Conservation (phyloP, 92 coral and sea anemone genomes). For the Diadumene lineata region DNA sequence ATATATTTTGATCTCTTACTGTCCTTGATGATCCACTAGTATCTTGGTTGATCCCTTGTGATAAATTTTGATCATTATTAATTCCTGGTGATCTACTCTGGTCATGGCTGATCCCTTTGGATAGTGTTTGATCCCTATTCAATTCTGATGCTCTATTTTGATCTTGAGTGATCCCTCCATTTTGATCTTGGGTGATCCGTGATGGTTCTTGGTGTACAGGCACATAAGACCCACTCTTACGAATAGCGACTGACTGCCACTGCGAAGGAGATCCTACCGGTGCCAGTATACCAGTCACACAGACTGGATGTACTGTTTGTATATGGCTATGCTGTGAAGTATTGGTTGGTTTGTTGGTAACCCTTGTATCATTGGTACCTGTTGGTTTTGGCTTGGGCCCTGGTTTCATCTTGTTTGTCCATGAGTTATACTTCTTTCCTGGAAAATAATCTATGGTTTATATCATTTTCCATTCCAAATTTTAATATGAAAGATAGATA, state of each 20-base stretch:
- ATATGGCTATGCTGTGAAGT: neutral
- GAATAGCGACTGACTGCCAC: conserved; percentile 5
- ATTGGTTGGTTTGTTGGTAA: neutral
- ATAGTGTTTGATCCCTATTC: neutral
- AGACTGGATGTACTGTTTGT: neutral
- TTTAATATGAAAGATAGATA: too few species aligned
- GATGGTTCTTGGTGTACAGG: neutral
- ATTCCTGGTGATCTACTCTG: too few species aligned
- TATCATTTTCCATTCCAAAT: too few species aligned
- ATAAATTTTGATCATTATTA: neutral
- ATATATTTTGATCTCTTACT: neutral
- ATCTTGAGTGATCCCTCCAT: neutral
- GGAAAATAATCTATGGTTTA: too few species aligned
- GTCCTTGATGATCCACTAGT: neutral
- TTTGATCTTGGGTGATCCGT: neutral
- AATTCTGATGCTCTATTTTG: neutral
- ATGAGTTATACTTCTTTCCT: too few species aligned
- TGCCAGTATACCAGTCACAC: neutral
- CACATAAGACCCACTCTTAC: neutral
- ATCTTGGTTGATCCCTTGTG: neutral
- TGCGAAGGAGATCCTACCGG: neutral
- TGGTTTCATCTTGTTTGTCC: neutral
- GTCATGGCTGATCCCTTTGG: neutral
- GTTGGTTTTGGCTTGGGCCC: neutral
- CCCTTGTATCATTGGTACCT: neutral